Conservation (phyloP, 2,888 invertebrate genomes). For the Yponomeuta sedellus region DNA sequence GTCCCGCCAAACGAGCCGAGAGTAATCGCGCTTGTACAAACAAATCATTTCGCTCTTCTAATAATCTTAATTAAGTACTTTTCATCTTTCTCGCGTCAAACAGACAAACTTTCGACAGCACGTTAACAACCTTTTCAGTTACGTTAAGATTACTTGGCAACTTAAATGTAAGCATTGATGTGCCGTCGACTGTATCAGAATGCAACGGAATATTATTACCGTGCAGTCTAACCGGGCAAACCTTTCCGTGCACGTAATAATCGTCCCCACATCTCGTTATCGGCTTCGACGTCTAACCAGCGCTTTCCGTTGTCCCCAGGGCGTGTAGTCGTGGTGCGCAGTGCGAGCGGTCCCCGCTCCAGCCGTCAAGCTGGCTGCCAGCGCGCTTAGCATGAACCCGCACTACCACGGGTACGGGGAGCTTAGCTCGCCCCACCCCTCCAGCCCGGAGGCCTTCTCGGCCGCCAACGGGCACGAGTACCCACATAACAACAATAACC, state of each 20-base stretch:
- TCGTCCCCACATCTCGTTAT: too few species aligned
- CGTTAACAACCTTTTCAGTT: background rate
- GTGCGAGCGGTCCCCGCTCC: slow-evolving; percentile 72
- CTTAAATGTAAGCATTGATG: too few species aligned
- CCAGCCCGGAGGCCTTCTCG: slow-evolving; percentile 84
- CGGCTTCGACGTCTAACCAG: background rate
- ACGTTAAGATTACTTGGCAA: too few species aligned
- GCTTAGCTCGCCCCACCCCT: slow-evolving; percentile 86
- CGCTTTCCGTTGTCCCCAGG: slow-evolving; percentile 35
- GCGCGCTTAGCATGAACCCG: slow-evolving; percentile 92
- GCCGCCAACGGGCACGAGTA: slow-evolving; percentile 78
- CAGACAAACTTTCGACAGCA: background rate
- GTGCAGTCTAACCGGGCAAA: too few species aligned
- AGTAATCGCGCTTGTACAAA: slow-evolving; percentile 17
- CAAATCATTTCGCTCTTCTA: slow-evolving; percentile 6
- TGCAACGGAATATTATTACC: too few species aligned
- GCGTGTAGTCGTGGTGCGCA: slow-evolving; percentile 72
- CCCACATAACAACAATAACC: slow-evolving; percentile 78
- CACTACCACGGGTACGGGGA: slow-evolving; percentile 91
- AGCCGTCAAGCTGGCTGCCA: slow-evolving; percentile 91
- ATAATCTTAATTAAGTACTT: background rate
- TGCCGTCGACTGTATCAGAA: background rate
- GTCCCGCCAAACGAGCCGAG: slow-evolving; percentile 26
- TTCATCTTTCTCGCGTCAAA: background rate
- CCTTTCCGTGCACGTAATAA: too few species aligned